Evolutionary conservation across 2,797 vertebrate species (phyloP), one percentile per base, ranked within the genome.

Genomic region (Acanthopagrus latus): DNA sequence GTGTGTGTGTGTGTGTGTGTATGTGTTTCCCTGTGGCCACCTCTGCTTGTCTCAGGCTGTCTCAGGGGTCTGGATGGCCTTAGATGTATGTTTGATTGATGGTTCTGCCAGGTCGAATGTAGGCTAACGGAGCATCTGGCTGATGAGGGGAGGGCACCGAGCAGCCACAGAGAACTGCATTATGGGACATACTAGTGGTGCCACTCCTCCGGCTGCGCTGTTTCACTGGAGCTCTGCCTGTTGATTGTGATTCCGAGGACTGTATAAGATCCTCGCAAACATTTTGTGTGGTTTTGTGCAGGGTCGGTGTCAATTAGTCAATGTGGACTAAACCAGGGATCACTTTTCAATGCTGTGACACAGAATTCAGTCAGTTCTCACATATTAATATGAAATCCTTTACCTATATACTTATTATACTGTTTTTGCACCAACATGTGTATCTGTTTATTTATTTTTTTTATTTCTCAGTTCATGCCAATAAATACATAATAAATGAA

Each of bases 21-120:
- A 71, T 41, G 43, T 57, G 25, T 38, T n/a, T 27, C 7, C 8
- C 64, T 20, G 23, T 71, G 76, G 82, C 78, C 76, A 85, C 70
- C 71, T 81, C 58, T 41, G 62, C 60, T 41, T 4, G 44, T 76
- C 58, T 74, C 44, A 23, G 52, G 23, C 48, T 38, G 63, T 84
- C 76, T 84, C 62, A 29, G 51, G 71, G 82, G 73, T 54, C 64
- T 43, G 47, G 48, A 50, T 17, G 29, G 68, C 70, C 57, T 83
- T 27, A 72, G 75, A 83, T 74, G 74, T 86, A 58, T 2, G 48
- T 66, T 23, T 88, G 82, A 85, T 82, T 80, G 87, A 89, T 85
- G 74, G 41, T 60, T 81, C 13, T 66, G 76, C 69, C 14, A 14
- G 71, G 54, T 74, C 83, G 81, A 86, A 86, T 87, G 74, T 87